phyloP scores from a whole-genome alignment of 2,113 vertebrate genomes.

The Rissa tridactyla region DNA sequence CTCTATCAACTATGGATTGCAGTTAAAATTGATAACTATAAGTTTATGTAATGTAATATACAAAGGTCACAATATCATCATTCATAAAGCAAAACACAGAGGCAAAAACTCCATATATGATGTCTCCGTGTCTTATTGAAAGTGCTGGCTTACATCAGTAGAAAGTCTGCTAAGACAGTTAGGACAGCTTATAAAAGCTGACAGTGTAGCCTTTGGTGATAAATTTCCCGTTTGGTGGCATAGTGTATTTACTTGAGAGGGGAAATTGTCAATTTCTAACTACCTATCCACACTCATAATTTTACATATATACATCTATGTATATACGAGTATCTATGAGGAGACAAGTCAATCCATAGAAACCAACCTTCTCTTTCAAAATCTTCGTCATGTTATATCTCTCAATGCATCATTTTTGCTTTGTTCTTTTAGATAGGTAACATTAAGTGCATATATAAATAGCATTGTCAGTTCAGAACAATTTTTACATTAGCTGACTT shows the following conservation, averaged over 20 bases:
- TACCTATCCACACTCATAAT: background rate
- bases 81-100: background rate
- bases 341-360: fast-evolving
- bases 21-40: background rate
- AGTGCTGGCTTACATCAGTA: background rate
- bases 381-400: background rate
- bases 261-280: background rate
- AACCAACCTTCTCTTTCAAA: background rate
- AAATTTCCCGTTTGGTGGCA: background rate
- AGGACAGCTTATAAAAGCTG: background rate
- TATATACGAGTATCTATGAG: background rate
- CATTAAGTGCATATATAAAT: background rate
- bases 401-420: background rate
- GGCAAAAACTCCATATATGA: background rate
- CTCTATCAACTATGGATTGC: background rate
- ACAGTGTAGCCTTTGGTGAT: background rate
- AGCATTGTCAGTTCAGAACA: background rate
- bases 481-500: background rate
- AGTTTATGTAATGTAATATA: background rate
- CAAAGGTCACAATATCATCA: background rate
- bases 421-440: background rate
- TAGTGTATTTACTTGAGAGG: background rate
- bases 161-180: background rate
- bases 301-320: fast-evolving
- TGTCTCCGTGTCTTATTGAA: background rate